Conservation (phyloP, 2,888 invertebrate genomes). For the Mystacides longicornis region DNA sequence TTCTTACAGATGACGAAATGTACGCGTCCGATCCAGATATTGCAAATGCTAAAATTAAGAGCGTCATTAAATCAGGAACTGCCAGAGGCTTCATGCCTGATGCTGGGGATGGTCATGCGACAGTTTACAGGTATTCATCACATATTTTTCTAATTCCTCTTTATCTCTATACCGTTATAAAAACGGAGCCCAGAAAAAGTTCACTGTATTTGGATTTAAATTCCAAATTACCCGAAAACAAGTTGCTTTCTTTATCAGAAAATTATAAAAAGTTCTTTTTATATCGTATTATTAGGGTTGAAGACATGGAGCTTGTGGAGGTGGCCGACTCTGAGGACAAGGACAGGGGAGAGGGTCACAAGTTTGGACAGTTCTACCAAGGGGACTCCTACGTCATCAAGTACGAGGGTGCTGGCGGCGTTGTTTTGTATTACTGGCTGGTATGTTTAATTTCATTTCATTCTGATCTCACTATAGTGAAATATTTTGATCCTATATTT, state of each 20-base stretch:
- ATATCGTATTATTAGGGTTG: slow-evolving; percentile 35
- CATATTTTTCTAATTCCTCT: no score
- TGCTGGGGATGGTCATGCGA: slow-evolving; percentile 53
- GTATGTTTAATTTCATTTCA: slow-evolving; percentile 31
- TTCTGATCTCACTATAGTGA: neutral
- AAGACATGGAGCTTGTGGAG: slow-evolving; percentile 43
- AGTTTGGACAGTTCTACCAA: slow-evolving; percentile 51
- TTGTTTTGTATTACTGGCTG: slow-evolving; percentile 63
- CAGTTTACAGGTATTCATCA: slow-evolving; percentile 39
- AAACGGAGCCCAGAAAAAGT: no score
- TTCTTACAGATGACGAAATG: slow-evolving; percentile 38
- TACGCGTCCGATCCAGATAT: slow-evolving; percentile 41
- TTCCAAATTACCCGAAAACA: neutral
- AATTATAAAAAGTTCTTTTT: neutral
- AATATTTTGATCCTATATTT: neutral
- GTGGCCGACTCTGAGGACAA: slow-evolving; percentile 30
- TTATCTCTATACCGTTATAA: no score
- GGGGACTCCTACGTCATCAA: slow-evolving; percentile 60
- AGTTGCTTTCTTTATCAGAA: neutral
- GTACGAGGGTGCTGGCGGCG: slow-evolving; percentile 50
- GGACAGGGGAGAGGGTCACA: slow-evolving; percentile 26
- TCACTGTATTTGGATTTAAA: neutral
- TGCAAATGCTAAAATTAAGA: slow-evolving; percentile 34
- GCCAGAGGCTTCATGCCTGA: slow-evolving; percentile 71
- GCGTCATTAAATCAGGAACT: slow-evolving; percentile 48